Conservation (phyloP, 2,888 invertebrate species). For the Zaprionus lineosus region DNA sequence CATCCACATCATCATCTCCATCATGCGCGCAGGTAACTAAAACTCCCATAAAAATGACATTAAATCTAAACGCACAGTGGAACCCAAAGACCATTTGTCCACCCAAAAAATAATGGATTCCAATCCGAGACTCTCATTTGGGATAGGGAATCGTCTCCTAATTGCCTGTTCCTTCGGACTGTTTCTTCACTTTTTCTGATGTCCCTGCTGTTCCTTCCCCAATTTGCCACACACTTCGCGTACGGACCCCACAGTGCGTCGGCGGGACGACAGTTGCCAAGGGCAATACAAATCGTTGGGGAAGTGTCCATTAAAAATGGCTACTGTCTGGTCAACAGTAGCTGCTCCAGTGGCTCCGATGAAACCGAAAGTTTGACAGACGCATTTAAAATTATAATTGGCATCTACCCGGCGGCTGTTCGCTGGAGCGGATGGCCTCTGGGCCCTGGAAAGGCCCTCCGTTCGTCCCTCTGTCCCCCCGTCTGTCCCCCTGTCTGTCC, state of each 20-base stretch:
- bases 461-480: neutral
- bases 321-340: constrained; percentile 44
- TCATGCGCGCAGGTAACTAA: constrained; percentile 54
- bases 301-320: constrained; percentile 47
- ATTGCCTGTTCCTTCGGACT: too few species aligned
- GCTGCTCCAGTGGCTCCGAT: constrained; percentile 1
- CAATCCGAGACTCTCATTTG: too few species aligned
- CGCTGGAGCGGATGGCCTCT: too few species aligned
- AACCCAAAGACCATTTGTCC: neutral
- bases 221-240: too few species aligned
- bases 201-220: too few species aligned
- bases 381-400: constrained; percentile 79
- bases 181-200: too few species aligned
- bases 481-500: constrained; percentile 3
- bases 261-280: constrained; percentile 32
- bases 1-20: constrained; percentile 43
- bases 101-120: neutral
- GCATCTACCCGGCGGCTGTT: too few species aligned
- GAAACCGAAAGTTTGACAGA: constrained; percentile 71
- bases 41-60: constrained; percentile 43
- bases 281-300: constrained; percentile 33
- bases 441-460: constrained; percentile 2
- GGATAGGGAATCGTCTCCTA: too few species aligned
- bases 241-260: constrained; percentile 11
- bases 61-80: constrained; percentile 6